Conservation (phyloP, 2,113 vertebrate genomes). For the Jacana jacana region DNA sequence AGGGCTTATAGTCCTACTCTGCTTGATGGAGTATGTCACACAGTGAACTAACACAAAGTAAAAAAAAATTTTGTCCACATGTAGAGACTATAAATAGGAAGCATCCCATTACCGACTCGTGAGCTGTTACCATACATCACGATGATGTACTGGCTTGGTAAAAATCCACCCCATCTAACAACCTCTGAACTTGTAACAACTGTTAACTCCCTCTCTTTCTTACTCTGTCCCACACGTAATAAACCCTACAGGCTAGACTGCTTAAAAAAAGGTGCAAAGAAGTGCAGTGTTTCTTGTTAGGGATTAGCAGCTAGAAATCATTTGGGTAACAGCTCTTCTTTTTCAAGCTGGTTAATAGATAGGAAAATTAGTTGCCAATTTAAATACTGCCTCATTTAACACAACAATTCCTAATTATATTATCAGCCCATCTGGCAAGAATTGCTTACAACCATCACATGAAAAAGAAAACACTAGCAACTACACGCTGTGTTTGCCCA, state of each 20-base stretch:
- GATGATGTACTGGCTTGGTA: not conserved
- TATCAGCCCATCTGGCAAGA: slow-evolving; percentile 76
- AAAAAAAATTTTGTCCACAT: not conserved
- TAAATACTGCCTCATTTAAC: slow-evolving; percentile 88
- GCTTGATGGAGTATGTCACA: slow-evolving; percentile 6
- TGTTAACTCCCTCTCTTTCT: not conserved
- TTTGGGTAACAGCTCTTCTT: slow-evolving; percentile 75
- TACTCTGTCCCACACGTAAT: not conserved
- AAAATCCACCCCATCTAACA: not conserved
- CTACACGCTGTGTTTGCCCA: slow-evolving; percentile 41
- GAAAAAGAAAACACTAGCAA: slow-evolving; percentile 20
- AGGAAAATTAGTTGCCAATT: slow-evolving; percentile 88
- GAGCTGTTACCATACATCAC: not conserved
- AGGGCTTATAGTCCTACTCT: not conserved
- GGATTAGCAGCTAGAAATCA: slow-evolving; percentile 80
- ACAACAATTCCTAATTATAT: slow-evolving; percentile 84
- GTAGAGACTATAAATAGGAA: slow-evolving; percentile 3
- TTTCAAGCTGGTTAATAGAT: slow-evolving; percentile 84
- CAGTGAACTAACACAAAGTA: not conserved
- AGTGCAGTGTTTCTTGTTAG: not conserved
- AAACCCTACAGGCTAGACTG: not conserved
- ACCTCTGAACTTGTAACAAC: not conserved
- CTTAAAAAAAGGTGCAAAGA: not conserved
- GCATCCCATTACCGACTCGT: not conserved
- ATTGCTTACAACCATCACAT: slow-evolving; percentile 11